phyloP scores from a whole-genome alignment of 2,888 invertebrate genomes.

The Trichogramma evanescens region DNA sequence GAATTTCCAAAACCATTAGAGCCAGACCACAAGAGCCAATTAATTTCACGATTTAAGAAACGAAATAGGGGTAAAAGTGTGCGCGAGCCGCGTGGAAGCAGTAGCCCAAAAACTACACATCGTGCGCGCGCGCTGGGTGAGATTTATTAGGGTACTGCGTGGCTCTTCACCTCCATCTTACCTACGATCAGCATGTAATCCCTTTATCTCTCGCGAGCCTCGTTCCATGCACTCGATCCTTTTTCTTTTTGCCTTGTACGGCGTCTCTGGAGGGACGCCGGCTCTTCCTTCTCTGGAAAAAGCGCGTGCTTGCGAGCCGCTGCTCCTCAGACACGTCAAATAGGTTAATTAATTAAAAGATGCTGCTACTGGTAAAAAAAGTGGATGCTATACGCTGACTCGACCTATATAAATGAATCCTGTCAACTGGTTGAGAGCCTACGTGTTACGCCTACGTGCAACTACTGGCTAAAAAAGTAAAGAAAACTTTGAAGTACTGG shows the following conservation, averaged over 20 bases:
- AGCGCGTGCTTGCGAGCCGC: neutral
- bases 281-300: neutral
- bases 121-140: neutral
- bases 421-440: neutral
- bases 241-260: neutral
- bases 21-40: slow-evolving; percentile 6
- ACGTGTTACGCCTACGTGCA: too few species aligned
- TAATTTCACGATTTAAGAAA: slow-evolving; percentile 6
- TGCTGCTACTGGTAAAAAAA: slow-evolving; percentile 3
- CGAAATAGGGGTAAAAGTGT: neutral
- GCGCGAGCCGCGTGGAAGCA: too few species aligned
- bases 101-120: neutral
- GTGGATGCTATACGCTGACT: neutral
- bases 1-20: neutral
- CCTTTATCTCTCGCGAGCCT: slow-evolving; percentile 12
- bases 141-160: slow-evolving; percentile 13
- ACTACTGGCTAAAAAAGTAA: too few species aligned
- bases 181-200: slow-evolving; percentile 16
- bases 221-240: slow-evolving; percentile 13
- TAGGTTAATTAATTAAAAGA: slow-evolving; percentile 29
- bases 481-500: too few species aligned
- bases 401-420: slow-evolving; percentile 23
- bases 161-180: slow-evolving; percentile 15
- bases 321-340: slow-evolving; percentile 13
- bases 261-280: neutral